Evolutionary conservation across 2,113 vertebrate species (phyloP).

Genomic region (Sebastes schlegelii): DNA sequence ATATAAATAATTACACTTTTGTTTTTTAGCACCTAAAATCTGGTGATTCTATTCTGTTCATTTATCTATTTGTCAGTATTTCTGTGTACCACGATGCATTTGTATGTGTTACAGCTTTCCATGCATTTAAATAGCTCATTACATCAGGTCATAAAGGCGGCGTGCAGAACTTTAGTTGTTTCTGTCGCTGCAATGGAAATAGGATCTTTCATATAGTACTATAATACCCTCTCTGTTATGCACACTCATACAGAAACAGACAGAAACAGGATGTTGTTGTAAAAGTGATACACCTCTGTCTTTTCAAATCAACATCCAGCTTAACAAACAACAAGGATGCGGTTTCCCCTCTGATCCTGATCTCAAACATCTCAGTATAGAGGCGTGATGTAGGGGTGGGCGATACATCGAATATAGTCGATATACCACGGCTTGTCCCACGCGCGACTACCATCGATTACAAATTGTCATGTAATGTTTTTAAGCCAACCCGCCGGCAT

Average conservation of each 20-base stretch:
- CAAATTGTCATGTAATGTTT: too few species aligned
- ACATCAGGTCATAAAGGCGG: slow-evolving; percentile 53
- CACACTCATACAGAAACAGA: slow-evolving; percentile 7
- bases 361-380: background rate
- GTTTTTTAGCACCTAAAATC: background rate
- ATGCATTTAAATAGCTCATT: slow-evolving; percentile 86
- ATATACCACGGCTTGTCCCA: too few species aligned
- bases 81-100: slow-evolving; percentile 25
- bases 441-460: too few species aligned
- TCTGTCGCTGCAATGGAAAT: slow-evolving; percentile 48
- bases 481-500: too few species aligned
- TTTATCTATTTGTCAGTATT: background rate
- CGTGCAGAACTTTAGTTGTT: slow-evolving; percentile 35
- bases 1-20: background rate
- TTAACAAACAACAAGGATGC: background rate
- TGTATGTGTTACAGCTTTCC: slow-evolving; percentile 53
- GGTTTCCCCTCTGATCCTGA: slow-evolving; percentile 1
- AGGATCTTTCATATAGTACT: slow-evolving; percentile 43
- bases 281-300: background rate
- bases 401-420: too few species aligned
- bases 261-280: background rate
- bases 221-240: background rate
- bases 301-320: slow-evolving; percentile 11
- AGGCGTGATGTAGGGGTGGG: background rate
- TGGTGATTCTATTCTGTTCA: background rate